Evolutionary conservation across 2,888 invertebrate species (phyloP).

Genomic region (Cyclophora punctaria): DNA sequence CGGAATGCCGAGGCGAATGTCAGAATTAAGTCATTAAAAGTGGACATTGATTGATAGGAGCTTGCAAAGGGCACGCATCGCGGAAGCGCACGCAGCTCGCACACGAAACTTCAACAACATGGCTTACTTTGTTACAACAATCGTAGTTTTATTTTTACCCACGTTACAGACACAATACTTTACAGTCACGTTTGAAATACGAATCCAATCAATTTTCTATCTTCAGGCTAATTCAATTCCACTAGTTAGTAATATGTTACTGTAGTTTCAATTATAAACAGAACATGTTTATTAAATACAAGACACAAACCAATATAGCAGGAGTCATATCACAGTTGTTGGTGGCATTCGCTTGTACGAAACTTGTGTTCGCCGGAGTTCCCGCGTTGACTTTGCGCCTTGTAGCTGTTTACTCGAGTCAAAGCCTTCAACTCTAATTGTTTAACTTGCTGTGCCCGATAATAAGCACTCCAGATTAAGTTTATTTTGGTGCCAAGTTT

Average conservation of each 20-base stretch:
- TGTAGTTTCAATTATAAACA: no score
- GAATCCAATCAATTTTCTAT: no score
- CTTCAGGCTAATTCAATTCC: no score
- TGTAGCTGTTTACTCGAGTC: constrained; percentile 33
- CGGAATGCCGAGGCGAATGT: constrained; percentile 42
- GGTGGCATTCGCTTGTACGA: constrained; percentile 16
- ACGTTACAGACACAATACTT: no score
- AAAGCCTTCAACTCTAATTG: constrained; percentile 23
- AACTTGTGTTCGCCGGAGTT: constrained; percentile 24
- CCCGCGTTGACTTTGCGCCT: constrained; percentile 38
- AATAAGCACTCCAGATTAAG: constrained; percentile 21
- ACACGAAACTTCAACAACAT: constrained; percentile 33
- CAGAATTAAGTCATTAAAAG: constrained; percentile 68
- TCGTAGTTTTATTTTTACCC: no score
- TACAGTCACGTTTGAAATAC: no score
- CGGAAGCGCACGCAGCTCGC: constrained; percentile 53
- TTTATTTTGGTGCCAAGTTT: constrained; percentile 3
- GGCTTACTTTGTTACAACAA: no score
- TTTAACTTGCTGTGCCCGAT: constrained; percentile 22
- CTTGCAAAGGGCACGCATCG: constrained; percentile 54
- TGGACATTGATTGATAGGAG: constrained; percentile 64
- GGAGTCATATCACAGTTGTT: constrained; percentile 8
- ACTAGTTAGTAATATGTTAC: no score
- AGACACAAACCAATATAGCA: not conserved
- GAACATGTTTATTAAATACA: no score